phyloP scores from a whole-genome alignment of 2,797 vertebrate species.

The Anas georgica region DNA sequence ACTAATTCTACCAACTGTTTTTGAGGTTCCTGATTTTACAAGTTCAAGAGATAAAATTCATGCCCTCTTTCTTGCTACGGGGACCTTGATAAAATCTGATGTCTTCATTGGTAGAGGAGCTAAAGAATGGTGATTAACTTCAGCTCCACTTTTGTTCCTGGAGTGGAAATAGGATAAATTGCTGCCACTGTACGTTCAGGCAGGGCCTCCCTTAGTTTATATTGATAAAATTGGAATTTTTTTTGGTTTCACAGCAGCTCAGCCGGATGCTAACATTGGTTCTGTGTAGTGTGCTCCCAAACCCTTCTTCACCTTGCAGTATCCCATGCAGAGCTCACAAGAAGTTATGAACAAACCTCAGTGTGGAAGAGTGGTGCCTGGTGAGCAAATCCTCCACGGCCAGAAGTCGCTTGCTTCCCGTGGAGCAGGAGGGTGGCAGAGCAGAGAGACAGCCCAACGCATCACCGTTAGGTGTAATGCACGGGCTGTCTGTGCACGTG shows the following conservation, averaged over 20 bases:
- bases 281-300: background rate
- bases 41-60: background rate
- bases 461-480: too few relatives aligned
- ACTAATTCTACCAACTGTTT: background rate
- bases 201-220: background rate
- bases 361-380: background rate
- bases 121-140: rapidly evolving
- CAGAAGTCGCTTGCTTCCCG: background rate
- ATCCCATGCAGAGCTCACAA: background rate
- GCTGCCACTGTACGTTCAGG: rapidly evolving
- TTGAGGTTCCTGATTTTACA: background rate
- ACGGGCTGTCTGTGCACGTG: rapidly evolving
- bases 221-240: background rate
- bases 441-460: background rate
- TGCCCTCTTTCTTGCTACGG: background rate
- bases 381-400: background rate
- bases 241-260: background rate
- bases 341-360: background rate
- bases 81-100: background rate
- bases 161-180: background rate
- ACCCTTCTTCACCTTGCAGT: background rate
- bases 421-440: background rate
- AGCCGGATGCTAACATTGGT: background rate
- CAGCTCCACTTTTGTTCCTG: background rate
- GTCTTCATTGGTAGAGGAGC: background rate